phyloP scores from a whole-genome alignment of 2,888 invertebrate genomes.

The Steinernema carpocapsae region DNA sequence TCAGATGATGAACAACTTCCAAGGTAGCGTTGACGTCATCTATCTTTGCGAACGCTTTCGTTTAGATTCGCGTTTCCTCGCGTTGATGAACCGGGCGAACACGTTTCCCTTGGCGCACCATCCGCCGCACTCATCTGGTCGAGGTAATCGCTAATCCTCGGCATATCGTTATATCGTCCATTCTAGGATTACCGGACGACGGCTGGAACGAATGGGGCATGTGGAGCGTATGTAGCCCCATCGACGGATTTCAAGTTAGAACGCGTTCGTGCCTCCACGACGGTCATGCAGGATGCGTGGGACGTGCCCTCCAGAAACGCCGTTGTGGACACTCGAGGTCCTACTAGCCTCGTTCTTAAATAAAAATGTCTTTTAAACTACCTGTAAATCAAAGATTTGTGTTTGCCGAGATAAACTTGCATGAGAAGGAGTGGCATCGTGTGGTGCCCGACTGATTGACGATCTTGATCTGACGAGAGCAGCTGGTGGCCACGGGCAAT shows the following conservation, averaged over 20 bases:
- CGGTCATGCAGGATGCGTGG: background rate
- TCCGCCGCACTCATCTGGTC: background rate
- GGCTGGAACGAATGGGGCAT: background rate
- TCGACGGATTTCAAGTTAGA: background rate
- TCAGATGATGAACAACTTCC: background rate
- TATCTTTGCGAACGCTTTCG: background rate
- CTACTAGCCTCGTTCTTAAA: background rate
- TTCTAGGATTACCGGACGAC: constrained; percentile 5
- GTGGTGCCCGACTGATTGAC: background rate
- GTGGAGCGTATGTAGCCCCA: constrained; percentile 1
- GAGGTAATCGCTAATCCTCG: background rate
- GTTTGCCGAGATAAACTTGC: background rate
- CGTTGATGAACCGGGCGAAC: constrained; percentile 10
- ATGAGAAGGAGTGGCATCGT: background rate
- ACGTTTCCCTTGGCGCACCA: background rate
- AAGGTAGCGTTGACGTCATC: background rate
- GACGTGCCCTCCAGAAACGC: background rate
- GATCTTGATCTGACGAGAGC: background rate
- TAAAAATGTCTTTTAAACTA: no score
- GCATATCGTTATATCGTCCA: no score
- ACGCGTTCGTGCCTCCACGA: background rate
- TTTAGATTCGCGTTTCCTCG: constrained; percentile 4
- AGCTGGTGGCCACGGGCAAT: constrained; percentile 11
- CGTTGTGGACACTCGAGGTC: constrained; percentile 5
- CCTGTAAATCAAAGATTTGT: background rate